Evolutionary conservation across 2,888 invertebrate genomes (phyloP).

Genomic region (Digitonthophagus gazella): DNA sequence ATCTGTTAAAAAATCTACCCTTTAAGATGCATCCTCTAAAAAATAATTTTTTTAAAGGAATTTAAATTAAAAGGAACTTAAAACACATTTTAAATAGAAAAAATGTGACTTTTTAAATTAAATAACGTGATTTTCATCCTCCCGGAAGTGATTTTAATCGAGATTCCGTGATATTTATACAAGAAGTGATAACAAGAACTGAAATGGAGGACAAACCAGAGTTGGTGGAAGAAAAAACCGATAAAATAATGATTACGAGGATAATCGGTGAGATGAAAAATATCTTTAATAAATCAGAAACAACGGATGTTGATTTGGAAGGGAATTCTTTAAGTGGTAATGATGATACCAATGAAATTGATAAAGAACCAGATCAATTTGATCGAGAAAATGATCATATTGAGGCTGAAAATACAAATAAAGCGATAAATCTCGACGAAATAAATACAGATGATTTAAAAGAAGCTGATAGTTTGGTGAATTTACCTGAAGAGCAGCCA

Average conservation of each 20-base stretch:
- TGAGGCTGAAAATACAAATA: conserved; percentile 7
- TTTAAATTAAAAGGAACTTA: too few species aligned
- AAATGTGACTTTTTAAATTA: too few species aligned
- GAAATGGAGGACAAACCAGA: conserved; percentile 20
- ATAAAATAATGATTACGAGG: conserved; percentile 41
- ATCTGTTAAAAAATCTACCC: too few species aligned
- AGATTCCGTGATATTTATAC: conserved; percentile 22
- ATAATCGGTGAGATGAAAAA: conserved; percentile 48
- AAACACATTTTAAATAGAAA: too few species aligned
- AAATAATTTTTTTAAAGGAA: too few species aligned
- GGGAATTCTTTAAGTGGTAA: background rate
- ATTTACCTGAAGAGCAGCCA: conserved; percentile 13
- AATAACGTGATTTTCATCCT: too few species aligned
- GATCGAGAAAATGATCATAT: conserved; percentile 16
- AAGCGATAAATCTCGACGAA: background rate
- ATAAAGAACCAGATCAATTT: background rate
- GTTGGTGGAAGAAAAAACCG: conserved; percentile 11
- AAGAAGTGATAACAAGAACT: conserved; percentile 24
- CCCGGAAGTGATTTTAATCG: background rate
- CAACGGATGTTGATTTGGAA: conserved; percentile 3
- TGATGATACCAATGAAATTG: background rate
- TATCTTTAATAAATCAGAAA: conserved; percentile 41
- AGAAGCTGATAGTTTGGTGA: conserved; percentile 1
- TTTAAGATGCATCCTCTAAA: too few species aligned
- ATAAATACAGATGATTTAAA: conserved; percentile 5